phyloP scores from a whole-genome alignment of 1,140 invertebrate genomes.

The Nebria ingens region DNA sequence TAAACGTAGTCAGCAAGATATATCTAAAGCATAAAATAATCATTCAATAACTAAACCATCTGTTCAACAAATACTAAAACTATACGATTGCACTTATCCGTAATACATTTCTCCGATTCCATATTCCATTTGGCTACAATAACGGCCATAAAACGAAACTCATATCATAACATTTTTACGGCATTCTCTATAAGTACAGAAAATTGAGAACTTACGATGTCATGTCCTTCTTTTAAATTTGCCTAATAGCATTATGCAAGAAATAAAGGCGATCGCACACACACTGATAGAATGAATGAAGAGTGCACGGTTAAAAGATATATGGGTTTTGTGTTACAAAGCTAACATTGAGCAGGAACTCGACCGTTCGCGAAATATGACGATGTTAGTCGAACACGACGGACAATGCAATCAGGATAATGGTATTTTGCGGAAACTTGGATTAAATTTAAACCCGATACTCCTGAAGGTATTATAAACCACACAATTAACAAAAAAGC shows the following conservation, averaged over 20 bases:
- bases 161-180: background rate
- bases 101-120: too few species aligned
- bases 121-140: too few species aligned
- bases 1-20: too few species aligned
- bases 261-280: background rate
- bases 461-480: background rate
- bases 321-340: too few species aligned
- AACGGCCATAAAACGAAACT: too few species aligned
- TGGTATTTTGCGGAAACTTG: background rate
- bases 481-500: background rate
- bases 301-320: too few species aligned
- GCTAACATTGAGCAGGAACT: background rate
- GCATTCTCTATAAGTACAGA: background rate
- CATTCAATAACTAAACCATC: background rate
- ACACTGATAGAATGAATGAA: too few species aligned
- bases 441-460: conserved; percentile 6
- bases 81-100: too few species aligned
- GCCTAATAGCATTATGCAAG: background rate
- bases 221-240: background rate
- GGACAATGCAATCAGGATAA: conserved; percentile 6
- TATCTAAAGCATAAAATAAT: too few species aligned
- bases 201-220: background rate
- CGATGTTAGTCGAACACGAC: background rate
- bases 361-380: background rate
- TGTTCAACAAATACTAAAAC: background rate